A percentile compares a stretch with the other conserved stretches of the same genome.
Evolutionary conservation across 2,888 invertebrate species (phyloP).

Genomic region (Pemphredon lugubris): DNA sequence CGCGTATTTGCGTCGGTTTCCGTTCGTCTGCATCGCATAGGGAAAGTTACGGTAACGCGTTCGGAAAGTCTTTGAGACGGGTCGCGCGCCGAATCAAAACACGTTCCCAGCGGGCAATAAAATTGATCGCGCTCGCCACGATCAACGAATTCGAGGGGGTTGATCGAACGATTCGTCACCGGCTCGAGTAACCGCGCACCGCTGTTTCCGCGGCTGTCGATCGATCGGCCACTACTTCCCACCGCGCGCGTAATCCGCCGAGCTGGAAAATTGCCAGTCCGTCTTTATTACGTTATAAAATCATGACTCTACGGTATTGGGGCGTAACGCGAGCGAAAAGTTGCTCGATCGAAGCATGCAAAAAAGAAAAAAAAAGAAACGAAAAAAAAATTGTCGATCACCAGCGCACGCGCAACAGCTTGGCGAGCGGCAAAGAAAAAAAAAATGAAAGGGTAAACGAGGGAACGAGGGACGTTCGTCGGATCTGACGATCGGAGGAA

Average conservation of each 20-base stretch:
- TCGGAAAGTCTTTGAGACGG: not conserved
- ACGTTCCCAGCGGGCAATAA: slow-evolving; percentile 19
- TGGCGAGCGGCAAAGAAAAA: not conserved
- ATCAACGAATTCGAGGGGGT: slow-evolving; percentile 28
- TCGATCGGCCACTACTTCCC: slow-evolving; percentile 61
- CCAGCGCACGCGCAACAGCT: no score
- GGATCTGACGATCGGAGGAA: no score
- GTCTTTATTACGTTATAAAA: slow-evolving; percentile 42
- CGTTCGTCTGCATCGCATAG: no score
- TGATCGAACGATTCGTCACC: slow-evolving; percentile 57
- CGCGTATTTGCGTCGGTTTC: no score
- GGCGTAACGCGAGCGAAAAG: no score
- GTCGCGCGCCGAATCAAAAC: slow-evolving; percentile 10
- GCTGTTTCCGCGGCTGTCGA: slow-evolving; percentile 50
- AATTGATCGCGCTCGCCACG: slow-evolving; percentile 56
- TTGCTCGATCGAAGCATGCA: not conserved
- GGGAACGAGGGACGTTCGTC: no score
- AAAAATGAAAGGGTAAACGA: no score
- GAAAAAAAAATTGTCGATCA: no score
- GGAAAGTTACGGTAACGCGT: not conserved
- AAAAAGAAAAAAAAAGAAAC: no score
- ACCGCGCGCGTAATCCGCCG: slow-evolving; percentile 34
- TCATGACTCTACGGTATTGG: no score
- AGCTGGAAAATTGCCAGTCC: slow-evolving; percentile 61
- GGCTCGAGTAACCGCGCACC: slow-evolving; percentile 13